Percentiles rank a stretch among this genome's conserved stretches.
Evolutionary conservation across 2,113 vertebrate species (phyloP).

Genomic region (Tachuris rubrigastra): DNA sequence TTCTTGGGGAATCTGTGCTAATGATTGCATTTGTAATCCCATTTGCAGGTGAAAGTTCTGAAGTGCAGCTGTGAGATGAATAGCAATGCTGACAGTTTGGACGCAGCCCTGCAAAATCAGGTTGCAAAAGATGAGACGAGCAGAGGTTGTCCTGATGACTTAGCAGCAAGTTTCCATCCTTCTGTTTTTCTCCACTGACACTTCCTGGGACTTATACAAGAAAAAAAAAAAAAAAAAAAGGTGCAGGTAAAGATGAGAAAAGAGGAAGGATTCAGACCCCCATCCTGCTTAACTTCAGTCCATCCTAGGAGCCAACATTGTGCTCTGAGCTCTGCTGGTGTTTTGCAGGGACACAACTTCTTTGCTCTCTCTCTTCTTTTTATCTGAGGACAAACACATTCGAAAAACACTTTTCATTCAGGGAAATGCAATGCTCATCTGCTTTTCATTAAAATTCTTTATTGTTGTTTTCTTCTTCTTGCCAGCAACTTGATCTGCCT

Average conservation of each 20-base stretch:
- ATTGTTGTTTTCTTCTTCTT: conserved; percentile 2
- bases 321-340: neutral
- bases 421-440: neutral
- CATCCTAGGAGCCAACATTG: neutral
- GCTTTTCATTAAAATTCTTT: conserved; percentile 13
- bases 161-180: neutral
- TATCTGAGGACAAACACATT: neutral
- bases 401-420: conserved; percentile 28
- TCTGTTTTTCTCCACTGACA: neutral
- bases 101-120: conserved; percentile 25
- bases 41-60: conserved; percentile 81
- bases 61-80: conserved; percentile 52
- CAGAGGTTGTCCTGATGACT: neutral
- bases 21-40: conserved; percentile 80
- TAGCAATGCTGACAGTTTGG: conserved; percentile 16
- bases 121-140: neutral
- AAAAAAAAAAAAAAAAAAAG: neutral
- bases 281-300: neutral
- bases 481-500: conserved; percentile 2
- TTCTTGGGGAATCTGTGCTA: conserved; percentile 77
- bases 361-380: neutral
- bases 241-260: neutral
- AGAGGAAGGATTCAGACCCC: neutral
- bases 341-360: neutral
- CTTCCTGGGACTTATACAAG: neutral